Evolutionary conservation across 2,113 vertebrate genomes (phyloP).

Genomic region (Monarcha castaneiventris): DNA sequence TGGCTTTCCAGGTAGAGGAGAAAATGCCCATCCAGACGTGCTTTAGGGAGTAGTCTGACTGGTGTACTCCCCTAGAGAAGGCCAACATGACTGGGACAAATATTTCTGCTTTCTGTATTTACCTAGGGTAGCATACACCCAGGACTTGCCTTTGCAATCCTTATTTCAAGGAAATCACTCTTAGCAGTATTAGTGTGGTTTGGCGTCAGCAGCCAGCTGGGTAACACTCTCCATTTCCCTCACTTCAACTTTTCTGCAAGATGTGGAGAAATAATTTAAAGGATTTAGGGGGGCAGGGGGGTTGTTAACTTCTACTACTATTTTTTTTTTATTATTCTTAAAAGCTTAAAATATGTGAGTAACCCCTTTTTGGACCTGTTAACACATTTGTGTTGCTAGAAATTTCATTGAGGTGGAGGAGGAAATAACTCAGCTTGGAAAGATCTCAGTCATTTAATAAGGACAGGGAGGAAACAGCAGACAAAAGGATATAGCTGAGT

Average conservation of each 20-base stretch:
- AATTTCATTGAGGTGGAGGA: background rate
- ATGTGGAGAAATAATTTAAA: background rate
- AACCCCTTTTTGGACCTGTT: background rate
- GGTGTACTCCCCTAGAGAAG: background rate
- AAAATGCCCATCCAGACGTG: background rate
- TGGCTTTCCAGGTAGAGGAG: background rate
- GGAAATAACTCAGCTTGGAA: background rate
- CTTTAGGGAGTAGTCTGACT: background rate
- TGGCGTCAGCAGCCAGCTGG: background rate
- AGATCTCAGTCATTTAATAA: background rate
- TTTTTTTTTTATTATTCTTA: background rate
- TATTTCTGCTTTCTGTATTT: conserved; percentile 2
- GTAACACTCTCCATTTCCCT: background rate
- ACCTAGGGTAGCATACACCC: background rate
- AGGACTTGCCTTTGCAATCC: background rate
- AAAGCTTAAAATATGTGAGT: background rate
- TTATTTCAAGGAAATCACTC: background rate
- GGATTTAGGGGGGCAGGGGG: fast-evolving
- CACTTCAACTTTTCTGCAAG: background rate
- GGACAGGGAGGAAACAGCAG: background rate
- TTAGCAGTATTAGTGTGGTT: background rate
- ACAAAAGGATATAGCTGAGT: background rate
- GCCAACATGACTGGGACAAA: background rate
- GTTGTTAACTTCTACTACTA: background rate
- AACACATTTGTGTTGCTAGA: background rate